A percentile compares a stretch with the other conserved stretches of the same genome.
phyloP scores from a whole-genome alignment of 2,797 vertebrate species.

The Oreochromis grahami region DNA sequence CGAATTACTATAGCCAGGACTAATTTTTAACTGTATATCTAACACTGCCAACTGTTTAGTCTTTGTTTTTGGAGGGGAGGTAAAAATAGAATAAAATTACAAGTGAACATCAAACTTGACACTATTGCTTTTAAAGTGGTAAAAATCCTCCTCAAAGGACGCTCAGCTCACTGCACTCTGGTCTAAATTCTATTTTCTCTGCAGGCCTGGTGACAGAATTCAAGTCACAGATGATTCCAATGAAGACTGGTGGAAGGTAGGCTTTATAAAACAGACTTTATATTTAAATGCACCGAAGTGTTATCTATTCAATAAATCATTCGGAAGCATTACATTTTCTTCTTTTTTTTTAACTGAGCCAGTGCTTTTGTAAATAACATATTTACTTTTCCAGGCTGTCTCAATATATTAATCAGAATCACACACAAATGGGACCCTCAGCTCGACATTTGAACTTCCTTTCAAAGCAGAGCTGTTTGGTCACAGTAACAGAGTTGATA shows the following conservation, averaged over 20 bases:
- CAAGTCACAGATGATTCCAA: conserved; percentile 88
- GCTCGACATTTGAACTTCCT: background rate
- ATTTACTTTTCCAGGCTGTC: background rate
- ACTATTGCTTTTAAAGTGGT: background rate
- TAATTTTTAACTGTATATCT: background rate
- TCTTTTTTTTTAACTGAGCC: background rate
- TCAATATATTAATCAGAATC: background rate
- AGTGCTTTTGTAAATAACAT: background rate
- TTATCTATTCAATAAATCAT: background rate
- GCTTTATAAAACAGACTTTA: background rate
- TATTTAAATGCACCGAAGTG: background rate
- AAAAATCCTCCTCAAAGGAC: no score
- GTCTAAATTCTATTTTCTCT: background rate
- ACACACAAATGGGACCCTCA: background rate
- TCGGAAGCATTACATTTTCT: background rate
- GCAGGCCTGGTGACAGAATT: conserved; percentile 85
- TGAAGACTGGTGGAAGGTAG: conserved; percentile 94
- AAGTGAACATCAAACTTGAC: background rate
- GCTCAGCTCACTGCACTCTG: background rate
- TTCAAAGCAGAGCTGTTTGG: background rate
- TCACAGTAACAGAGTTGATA: background rate
- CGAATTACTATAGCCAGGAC: background rate
- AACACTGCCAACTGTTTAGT: background rate
- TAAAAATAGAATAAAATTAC: background rate
- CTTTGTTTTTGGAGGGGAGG: background rate